Base-by-base conservation (phyloP, 37 sponge, comb jelly and placozoan species). In the Lycopodina hypogea region DNA sequence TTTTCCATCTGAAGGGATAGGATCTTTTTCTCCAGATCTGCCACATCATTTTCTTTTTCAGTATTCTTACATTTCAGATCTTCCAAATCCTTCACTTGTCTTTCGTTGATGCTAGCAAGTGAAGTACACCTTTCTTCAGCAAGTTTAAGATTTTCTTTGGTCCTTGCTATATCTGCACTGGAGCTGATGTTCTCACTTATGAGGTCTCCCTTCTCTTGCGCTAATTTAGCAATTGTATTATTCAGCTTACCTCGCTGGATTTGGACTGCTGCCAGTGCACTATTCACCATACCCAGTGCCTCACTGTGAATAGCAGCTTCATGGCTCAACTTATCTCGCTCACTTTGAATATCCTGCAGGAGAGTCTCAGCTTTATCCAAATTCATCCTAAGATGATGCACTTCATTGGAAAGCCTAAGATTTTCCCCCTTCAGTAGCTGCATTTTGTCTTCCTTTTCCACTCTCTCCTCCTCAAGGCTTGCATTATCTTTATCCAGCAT, bases 171-270 rank as follows among this genome's bases (percentile, higher is more conserved):
- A 35, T 86, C 62, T n/a, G 74, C 56, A 29, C 32, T 74, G 12
- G 85, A 56, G 18, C 52, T 39, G 0, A 82, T 75, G 33, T 73
- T 86, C 41, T 86, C 91, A n/a, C 61, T 52, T 2, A 90, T 52
- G 0, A 90, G 51, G 39, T 86, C 87, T 41, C 78, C 87, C 63
- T 90, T 90, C 75, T 90, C 91, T 39, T 86, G 78, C 1, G 75
- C 83, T 50, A 90, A 28, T 41, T 82, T 82, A n/a, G 83, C 75
- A 1, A 85, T 78, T 9, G 67, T 73, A 42, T 53, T 59, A 35
- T 76, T 85, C 53, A 90, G 79, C 35, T 85, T 82, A 22, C 83
- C 82, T 48, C 83, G 66, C 56, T 90, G 91, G 21, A 81, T 63
- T 69, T 86, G 83, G 1, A 86, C 74, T 42, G 85, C 91, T 23